Evolutionary conservation across 2,888 invertebrate species (phyloP).

Genomic region (Drosophila peninsularis): DNA sequence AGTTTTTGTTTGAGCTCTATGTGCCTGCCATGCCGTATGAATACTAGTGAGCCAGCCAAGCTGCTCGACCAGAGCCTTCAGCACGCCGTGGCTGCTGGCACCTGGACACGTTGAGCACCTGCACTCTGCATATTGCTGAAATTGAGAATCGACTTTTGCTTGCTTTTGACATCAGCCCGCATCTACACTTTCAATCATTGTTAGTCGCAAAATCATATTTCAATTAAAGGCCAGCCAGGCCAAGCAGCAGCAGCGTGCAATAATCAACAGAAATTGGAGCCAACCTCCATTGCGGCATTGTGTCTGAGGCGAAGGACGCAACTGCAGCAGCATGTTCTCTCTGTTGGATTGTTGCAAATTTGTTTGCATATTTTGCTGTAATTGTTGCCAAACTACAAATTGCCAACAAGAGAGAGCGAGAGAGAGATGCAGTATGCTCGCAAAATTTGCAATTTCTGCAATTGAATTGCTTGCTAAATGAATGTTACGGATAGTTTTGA

Average conservation of each 20-base stretch:
- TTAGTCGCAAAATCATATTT: constrained; percentile 70
- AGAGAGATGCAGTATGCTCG: not conserved
- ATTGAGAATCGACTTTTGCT: constrained; percentile 52
- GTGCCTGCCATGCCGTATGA: constrained; percentile 59
- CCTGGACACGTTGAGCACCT: constrained; percentile 26
- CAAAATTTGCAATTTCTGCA: constrained; percentile 6
- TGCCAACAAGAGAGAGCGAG: constrained; percentile 20
- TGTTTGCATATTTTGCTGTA: constrained; percentile 61
- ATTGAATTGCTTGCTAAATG: constrained; percentile 44
- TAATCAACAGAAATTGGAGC: constrained; percentile 54
- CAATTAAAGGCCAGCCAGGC: constrained; percentile 60
- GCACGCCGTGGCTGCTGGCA: constrained; percentile 5
- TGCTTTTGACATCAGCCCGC: constrained; percentile 26
- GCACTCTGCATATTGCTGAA: constrained; percentile 61
- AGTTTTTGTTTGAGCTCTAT: constrained; percentile 58
- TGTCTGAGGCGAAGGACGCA: not conserved
- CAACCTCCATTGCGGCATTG: constrained; percentile 13
- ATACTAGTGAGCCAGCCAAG: constrained; percentile 42
- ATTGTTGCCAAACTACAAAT: constrained; percentile 58
- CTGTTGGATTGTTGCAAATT: constrained; percentile 46
- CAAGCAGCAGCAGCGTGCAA: constrained; percentile 33
- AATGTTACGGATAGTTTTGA: constrained; percentile 31
- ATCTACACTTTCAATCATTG: constrained; percentile 50
- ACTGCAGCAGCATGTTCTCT: constrained; percentile 14
- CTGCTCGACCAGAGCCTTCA: constrained; percentile 7